A percentile compares a stretch with the other conserved stretches of the same genome.
These are phyloP conservation scores for Alitta virens DNA, from an alignment of 2,888 invertebrate genomes.

Conservation along the genomic window DNA sequence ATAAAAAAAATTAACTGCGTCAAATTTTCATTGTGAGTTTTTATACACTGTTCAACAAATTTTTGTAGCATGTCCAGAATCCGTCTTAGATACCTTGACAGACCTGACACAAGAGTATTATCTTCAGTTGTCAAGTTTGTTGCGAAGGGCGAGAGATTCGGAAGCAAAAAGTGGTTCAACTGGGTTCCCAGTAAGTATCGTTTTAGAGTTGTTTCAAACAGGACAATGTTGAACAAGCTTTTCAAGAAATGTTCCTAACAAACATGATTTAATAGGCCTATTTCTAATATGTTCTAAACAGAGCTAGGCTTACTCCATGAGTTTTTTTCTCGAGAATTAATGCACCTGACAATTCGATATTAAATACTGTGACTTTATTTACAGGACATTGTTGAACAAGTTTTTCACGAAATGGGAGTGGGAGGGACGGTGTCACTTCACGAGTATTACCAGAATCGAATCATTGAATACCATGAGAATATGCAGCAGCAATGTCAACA, in stretches of 20 bases:
- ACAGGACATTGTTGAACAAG: conserved; percentile 65
- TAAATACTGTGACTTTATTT: background rate
- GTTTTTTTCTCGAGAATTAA: no score
- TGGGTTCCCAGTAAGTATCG: conserved; percentile 53
- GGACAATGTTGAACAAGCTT: no score
- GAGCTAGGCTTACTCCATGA: no score
- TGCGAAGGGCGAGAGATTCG: conserved; percentile 63
- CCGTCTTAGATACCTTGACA: conserved; percentile 48
- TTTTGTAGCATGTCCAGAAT: conserved; percentile 41
- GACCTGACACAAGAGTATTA: conserved; percentile 46
- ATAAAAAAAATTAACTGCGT: background rate
- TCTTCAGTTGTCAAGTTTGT: conserved; percentile 49
- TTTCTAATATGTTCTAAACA: no score
- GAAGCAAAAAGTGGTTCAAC: conserved; percentile 55
- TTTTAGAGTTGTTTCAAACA: no score
- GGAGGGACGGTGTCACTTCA: conserved; percentile 64
- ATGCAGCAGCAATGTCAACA: conserved; percentile 49
- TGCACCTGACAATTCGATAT: no score
- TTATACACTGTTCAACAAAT: background rate
- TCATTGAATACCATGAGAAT: conserved; percentile 51
- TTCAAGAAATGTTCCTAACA: no score
- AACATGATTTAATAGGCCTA: no score
- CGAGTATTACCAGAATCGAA: conserved; percentile 63
- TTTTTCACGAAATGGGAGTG: conserved; percentile 64
- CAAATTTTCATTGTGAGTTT: background rate